phyloP scores from a whole-genome alignment of 1,140 invertebrate species.

The Teleopsis dalmanni region DNA sequence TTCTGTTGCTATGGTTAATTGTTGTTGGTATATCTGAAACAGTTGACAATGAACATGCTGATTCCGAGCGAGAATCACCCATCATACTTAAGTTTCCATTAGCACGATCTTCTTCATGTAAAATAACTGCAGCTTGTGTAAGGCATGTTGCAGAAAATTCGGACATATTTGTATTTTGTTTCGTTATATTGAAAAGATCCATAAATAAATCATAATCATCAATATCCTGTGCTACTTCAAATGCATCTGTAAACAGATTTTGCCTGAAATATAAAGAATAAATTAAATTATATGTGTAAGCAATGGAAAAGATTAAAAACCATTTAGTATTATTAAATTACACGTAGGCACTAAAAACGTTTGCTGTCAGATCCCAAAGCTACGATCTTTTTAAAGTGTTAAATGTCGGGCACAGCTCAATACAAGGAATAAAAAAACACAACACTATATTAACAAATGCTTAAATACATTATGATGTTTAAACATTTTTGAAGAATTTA shows the following conservation, averaged over 20 bases:
- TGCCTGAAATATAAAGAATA: slow-evolving; percentile 57
- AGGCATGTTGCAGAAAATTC: slow-evolving; percentile 68
- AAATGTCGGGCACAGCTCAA: too few species aligned
- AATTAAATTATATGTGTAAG: too few species aligned
- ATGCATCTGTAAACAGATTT: slow-evolving; percentile 75
- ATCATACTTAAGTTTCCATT: slow-evolving; percentile 49
- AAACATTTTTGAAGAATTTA: neutral
- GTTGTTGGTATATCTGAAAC: slow-evolving; percentile 44
- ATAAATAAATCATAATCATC: slow-evolving; percentile 73
- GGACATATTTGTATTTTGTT: slow-evolving; percentile 53
- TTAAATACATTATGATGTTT: too few species aligned
- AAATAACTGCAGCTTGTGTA: slow-evolving; percentile 61
- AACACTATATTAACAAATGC: too few species aligned
- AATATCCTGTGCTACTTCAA: slow-evolving; percentile 76
- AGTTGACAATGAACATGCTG: slow-evolving; percentile 45
- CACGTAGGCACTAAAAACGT: too few species aligned
- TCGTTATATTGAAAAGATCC: slow-evolving; percentile 75
- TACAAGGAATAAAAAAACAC: too few species aligned
- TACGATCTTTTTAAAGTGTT: too few species aligned
- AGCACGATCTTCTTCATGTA: slow-evolving; percentile 43
- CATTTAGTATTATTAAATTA: too few species aligned
- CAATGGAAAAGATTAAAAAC: too few species aligned
- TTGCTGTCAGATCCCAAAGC: too few species aligned
- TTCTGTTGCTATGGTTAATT: neutral
- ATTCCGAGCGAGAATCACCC: slow-evolving; percentile 46